Evolutionary conservation across 2,113 vertebrate species (phyloP), one percentile per base, ranked within the genome.

Genomic region (Cebidichthys violaceus): DNA sequence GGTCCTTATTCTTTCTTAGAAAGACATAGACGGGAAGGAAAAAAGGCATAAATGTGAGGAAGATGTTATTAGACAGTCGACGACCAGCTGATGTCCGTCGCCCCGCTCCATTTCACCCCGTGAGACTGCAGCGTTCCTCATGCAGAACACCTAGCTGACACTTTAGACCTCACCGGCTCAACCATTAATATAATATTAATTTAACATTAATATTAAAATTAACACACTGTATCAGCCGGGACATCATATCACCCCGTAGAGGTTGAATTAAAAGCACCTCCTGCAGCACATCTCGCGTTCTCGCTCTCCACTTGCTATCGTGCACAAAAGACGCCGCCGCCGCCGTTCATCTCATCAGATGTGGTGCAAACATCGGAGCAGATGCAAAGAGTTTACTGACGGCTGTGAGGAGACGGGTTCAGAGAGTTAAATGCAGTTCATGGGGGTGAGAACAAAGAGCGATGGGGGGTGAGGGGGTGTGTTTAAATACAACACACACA

Each of bases 191-290:
- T 75, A 33, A 86, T 83, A 70, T 70, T 80, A 78, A 88, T 82
- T 81, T 60, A 81, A 79, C 82, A 83, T 85, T 74, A 76, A 83
- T 85, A 85, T 88, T 76, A 81, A 75, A 85, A 75, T 29, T 22
- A 76, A 82, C 69, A 60, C 78, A 82, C 50, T 66, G 43, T 39
- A 73, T 70, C 50, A 67, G 57, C 62, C 78, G 6, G 35, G 57
- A 45, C 83, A 70, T 66, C 65, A 54, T 35, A 71, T 79, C 77
- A 39, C 37, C 77, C 65, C 1, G 20, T 72, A 55, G 50, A 24
- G 50, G 54, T 13, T 71, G 70, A 68, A 83, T 70, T 66, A 83
- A 84, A 33, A 72, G 29, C 45, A 35, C 62, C 59, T 57, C 50
- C 41, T 41, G 57, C 83, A 69, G 57, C 83, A 69, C 60, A 57